Conservation (phyloP, 2,888 invertebrate species). For the Andrena hattorfiana region DNA sequence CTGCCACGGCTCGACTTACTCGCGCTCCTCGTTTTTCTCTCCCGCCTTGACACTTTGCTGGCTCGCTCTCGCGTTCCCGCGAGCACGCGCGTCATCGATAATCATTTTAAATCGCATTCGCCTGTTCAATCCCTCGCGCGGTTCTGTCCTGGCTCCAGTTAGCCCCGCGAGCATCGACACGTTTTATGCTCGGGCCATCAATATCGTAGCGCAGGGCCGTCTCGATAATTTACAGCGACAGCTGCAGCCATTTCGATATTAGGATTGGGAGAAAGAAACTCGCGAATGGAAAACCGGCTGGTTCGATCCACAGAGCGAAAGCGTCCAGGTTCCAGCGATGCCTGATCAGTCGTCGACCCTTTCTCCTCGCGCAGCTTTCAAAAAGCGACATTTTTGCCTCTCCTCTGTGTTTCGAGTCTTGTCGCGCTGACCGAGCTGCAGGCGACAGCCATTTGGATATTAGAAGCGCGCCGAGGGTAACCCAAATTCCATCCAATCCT, state of each 20-base stretch:
- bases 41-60: slow-evolving; percentile 11
- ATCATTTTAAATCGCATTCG: neutral
- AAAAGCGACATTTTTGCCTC: slow-evolving; percentile 22
- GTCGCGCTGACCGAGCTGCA: neutral
- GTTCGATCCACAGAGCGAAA: slow-evolving; percentile 13
- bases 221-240: slow-evolving; percentile 14
- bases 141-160: neutral
- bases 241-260: slow-evolving; percentile 47
- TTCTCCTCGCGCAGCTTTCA: neutral
- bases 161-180: neutral
- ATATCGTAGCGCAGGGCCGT: neutral
- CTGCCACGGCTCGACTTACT: neutral
- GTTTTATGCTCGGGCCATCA: slow-evolving; percentile 11
- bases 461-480: slow-evolving; percentile 11
- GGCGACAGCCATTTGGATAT: slow-evolving; percentile 46
- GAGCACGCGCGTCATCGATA: neutral
- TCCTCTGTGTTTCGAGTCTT: slow-evolving; percentile 19
- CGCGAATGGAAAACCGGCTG: slow-evolving; percentile 36
- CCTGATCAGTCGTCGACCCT: slow-evolving; percentile 5
- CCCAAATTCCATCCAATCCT: no score
- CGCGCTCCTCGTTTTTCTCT: slow-evolving; percentile 17
- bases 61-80: neutral
- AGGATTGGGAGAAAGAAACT: slow-evolving; percentile 25
- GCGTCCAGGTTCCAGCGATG: neutral
- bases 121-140: neutral